phyloP scores from a whole-genome alignment of 2,888 invertebrate species.

The Acanthococcus lagerstroemiae region DNA sequence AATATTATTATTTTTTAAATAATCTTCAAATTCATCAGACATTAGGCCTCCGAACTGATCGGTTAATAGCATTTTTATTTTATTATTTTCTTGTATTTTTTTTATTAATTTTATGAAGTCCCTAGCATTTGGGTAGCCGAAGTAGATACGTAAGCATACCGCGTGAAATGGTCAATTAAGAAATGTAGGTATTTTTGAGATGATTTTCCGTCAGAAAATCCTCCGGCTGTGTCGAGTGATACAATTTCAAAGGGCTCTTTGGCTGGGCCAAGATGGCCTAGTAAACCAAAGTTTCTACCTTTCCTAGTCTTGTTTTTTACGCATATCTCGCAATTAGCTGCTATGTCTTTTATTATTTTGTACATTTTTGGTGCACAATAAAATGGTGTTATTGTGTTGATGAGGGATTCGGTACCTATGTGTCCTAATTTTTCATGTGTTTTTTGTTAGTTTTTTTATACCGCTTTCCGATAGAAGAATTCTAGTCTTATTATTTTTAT shows the following conservation, averaged over 20 bases:
- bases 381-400: not conserved
- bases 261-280: constrained; percentile 38
- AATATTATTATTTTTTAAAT: not conserved
- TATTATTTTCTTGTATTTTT: not conserved
- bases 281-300: constrained; percentile 34
- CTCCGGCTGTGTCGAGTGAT: constrained; percentile 39
- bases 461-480: no score
- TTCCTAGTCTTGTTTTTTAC: constrained; percentile 39
- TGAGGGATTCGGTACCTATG: not conserved
- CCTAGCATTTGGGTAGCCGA: constrained; percentile 37
- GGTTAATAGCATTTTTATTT: constrained; percentile 33
- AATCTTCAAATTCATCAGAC: constrained; percentile 31
- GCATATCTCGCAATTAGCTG: constrained; percentile 36
- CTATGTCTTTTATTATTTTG: constrained; percentile 35
- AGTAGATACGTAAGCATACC: constrained; percentile 37
- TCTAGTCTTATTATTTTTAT: no score
- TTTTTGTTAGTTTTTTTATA: no score
- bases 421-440: not conserved
- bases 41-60: not conserved
- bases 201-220: constrained; percentile 36
- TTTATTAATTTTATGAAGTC: constrained; percentile 37
- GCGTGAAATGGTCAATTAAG: constrained; percentile 36
- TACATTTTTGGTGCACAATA: constrained; percentile 34
- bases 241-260: constrained; percentile 37
- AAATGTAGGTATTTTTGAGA: constrained; percentile 39